A percentile compares a stretch with the other conserved stretches of the same genome.
These are phyloP conservation scores for Sterrhoptilus dennistouni DNA, from an alignment of 2,113 vertebrate species.

Conservation along the genomic window DNA sequence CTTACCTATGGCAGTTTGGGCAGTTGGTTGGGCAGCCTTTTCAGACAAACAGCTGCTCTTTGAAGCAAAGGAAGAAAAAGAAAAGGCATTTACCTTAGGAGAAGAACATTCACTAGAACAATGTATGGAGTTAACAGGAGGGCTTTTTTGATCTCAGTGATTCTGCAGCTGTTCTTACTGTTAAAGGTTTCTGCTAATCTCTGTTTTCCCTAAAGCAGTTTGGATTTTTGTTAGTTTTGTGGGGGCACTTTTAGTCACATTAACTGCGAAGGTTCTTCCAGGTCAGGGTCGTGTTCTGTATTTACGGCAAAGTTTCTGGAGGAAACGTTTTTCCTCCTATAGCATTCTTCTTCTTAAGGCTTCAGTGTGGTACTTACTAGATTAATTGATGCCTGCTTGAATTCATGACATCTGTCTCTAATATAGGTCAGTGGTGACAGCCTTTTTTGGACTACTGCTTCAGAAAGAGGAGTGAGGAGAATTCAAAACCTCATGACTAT, in stretches of 20 bases:
- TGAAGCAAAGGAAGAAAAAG: neutral
- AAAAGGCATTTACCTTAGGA: neutral
- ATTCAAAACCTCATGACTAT: neutral
- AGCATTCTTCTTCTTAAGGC: neutral
- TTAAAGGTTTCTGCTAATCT: neutral
- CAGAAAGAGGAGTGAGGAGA: neutral
- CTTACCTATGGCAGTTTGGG: neutral
- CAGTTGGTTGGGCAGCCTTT: neutral
- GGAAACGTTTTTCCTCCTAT: neutral
- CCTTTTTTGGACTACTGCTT: neutral
- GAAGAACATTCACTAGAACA: neutral
- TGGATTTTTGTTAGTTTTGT: neutral
- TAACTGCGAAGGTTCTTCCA: neutral
- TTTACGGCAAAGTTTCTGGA: neutral
- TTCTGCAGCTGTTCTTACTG: conserved; percentile 10
- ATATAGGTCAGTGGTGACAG: neutral
- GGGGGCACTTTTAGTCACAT: neutral
- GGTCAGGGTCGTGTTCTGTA: neutral
- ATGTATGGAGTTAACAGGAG: neutral
- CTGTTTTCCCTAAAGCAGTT: neutral
- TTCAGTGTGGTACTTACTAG: neutral
- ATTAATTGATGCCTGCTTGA: neutral
- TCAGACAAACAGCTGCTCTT: neutral
- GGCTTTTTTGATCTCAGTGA: neutral
- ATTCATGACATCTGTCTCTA: neutral